Percentiles rank a stretch among this genome's conserved stretches.
phyloP scores from a whole-genome alignment of 2,888 invertebrate species.

The Orthosia cruda region DNA sequence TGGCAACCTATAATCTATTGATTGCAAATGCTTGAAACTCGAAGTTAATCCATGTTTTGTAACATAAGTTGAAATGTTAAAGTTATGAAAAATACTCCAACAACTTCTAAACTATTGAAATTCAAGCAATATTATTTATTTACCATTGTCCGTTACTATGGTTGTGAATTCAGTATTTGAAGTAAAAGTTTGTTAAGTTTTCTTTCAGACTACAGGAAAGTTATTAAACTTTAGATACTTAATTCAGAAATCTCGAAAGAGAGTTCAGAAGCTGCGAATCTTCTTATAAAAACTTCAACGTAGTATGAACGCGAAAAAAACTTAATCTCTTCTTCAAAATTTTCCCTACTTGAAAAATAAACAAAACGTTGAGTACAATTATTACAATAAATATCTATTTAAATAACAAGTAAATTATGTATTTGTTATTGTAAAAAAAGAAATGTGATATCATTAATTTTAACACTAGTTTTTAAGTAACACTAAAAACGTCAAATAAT shows the following conservation, averaged over 20 bases:
- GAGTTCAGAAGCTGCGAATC: not conserved
- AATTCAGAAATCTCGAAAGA: no score
- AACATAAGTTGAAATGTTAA: not conserved
- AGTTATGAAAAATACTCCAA: not conserved
- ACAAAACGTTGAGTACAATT: conserved; percentile 61
- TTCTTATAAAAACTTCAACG: not conserved
- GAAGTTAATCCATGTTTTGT: not conserved
- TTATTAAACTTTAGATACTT: no score
- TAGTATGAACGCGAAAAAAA: not conserved
- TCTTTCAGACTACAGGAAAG: no score
- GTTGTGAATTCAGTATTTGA: no score
- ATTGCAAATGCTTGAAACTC: not conserved
- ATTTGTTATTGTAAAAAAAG: conserved; percentile 52
- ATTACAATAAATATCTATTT: conserved; percentile 40
- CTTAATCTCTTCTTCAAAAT: not conserved
- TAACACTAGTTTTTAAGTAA: conserved; percentile 62
- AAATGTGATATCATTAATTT: conserved; percentile 71
- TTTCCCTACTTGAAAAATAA: conserved; percentile 2
- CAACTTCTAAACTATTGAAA: not conserved
- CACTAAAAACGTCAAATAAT: conserved; percentile 38
- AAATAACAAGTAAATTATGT: conserved; percentile 23
- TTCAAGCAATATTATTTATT: not conserved
- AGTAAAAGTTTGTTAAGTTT: no score
- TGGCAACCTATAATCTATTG: not conserved
- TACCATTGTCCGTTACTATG: not conserved